These are phyloP conservation scores for Idaea aversata DNA, from an alignment of 2,888 invertebrate genomes.

Conservation along the genomic window DNA sequence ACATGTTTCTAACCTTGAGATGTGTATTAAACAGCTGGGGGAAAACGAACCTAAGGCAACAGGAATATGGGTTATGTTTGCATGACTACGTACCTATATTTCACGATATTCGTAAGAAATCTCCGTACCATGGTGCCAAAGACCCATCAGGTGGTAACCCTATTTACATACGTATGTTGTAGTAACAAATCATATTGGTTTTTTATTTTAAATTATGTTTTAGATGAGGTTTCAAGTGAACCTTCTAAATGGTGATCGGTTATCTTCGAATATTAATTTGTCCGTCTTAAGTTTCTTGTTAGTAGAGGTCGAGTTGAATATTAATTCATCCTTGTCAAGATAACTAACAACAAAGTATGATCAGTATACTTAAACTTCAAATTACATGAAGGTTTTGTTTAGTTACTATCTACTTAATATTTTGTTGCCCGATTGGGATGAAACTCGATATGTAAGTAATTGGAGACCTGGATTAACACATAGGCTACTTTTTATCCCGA, in stretches of 20 bases:
- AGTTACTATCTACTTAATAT: too few relatives aligned
- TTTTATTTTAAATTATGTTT: conserved; percentile 15
- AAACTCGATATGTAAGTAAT: too few relatives aligned
- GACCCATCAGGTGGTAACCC: conserved; percentile 61
- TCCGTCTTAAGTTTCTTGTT: background rate
- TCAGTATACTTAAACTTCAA: background rate
- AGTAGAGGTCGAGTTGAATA: background rate
- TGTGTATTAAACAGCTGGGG: conserved; percentile 16
- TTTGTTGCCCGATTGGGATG: too few relatives aligned
- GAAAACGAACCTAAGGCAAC: conserved; percentile 32
- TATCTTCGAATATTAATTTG: conserved; percentile 1
- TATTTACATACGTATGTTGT: conserved; percentile 71
- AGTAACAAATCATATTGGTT: conserved; percentile 57
- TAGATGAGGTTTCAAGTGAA: background rate
- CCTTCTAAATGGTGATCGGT: background rate
- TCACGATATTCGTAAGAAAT: conserved; percentile 32
- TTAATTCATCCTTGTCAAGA: background rate
- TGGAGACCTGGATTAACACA: too few relatives aligned
- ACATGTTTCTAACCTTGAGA: conserved; percentile 49
- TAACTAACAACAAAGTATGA: background rate
- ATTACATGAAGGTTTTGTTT: too few relatives aligned
- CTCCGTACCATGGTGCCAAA: conserved; percentile 56
- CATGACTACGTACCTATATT: conserved; percentile 9
- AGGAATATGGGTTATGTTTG: conserved; percentile 16
- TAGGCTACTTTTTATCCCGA: too few relatives aligned